Conservation (phyloP, 2,113 vertebrate species). For the Myodes glareolus region DNA sequence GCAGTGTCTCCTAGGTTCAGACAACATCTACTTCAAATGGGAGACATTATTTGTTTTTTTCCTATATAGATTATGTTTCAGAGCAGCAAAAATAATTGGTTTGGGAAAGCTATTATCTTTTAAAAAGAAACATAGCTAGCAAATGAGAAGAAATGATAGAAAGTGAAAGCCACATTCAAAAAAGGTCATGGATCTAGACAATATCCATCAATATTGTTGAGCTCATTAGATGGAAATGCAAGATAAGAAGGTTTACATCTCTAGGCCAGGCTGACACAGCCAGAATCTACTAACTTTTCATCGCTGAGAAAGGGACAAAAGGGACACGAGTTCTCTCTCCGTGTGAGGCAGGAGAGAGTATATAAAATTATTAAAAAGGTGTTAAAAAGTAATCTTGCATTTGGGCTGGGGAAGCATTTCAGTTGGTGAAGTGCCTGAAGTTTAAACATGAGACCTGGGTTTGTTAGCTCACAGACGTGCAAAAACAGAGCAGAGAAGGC, state of each 20-base stretch:
- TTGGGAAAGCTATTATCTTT: background rate
- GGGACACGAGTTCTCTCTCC: background rate
- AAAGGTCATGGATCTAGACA: background rate
- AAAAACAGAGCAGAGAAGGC: background rate
- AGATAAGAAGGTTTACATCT: constrained; percentile 19
- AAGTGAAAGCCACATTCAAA: constrained; percentile 51
- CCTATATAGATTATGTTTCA: constrained; percentile 2
- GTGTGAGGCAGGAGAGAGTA: background rate
- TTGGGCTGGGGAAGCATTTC: background rate
- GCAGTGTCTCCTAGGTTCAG: background rate
- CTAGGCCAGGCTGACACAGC: background rate
- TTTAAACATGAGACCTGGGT: background rate
- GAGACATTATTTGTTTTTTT: background rate
- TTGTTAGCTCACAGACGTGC: background rate
- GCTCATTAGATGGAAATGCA: constrained; percentile 31
- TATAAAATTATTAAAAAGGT: background rate
- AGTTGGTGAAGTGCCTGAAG: background rate
- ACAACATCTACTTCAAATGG: constrained; percentile 3
- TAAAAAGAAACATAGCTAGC: background rate
- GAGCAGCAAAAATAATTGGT: constrained; percentile 51
- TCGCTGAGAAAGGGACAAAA: background rate
- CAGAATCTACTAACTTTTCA: constrained; percentile 37
- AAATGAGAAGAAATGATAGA: constrained; percentile 49
- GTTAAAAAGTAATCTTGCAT: background rate
- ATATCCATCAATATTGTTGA: constrained; percentile 24